Percentiles rank a stretch among this genome's conserved stretches.
phyloP scores from a whole-genome alignment of 2,888 invertebrate genomes.

The Campoplex capitator region DNA sequence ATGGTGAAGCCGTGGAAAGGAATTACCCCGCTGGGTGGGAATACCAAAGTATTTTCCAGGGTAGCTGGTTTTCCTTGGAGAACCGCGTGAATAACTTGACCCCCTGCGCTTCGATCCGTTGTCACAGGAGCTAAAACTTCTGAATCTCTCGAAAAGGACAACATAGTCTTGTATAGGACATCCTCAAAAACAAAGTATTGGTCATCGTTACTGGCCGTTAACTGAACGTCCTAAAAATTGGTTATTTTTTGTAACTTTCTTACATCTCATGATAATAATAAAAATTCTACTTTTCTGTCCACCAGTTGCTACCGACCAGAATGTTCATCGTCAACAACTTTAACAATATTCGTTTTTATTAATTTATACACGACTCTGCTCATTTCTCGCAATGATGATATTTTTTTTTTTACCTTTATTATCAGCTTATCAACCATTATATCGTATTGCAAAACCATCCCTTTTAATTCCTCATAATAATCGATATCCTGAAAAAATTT shows the following conservation, averaged over 20 bases:
- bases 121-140: slow-evolving; percentile 91
- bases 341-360: not conserved
- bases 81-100: slow-evolving; percentile 90
- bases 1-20: slow-evolving; percentile 99
- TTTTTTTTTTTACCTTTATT: slow-evolving; percentile 88
- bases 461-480: slow-evolving; percentile 93
- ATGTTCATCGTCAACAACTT: not conserved
- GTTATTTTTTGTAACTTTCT: not conserved
- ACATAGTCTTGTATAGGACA: slow-evolving; percentile 95
- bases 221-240: slow-evolving; percentile 91
- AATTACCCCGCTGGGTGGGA: slow-evolving; percentile 97
- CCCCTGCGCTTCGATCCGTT: slow-evolving; percentile 84
- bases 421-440: slow-evolving; percentile 97
- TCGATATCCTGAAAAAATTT: slow-evolving; percentile 87
- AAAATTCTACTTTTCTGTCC: not conserved
- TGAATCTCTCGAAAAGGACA: slow-evolving; percentile 96
- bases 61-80: slow-evolving; percentile 90
- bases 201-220: slow-evolving; percentile 98
- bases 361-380: not conserved
- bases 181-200: slow-evolving; percentile 99
- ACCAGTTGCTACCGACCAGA: not conserved
- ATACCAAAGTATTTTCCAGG: slow-evolving; percentile 90
- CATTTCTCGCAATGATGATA: not conserved
- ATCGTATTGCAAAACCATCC: slow-evolving; percentile 93
- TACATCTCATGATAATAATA: not conserved